Evolutionary conservation across 2,797 vertebrate species (phyloP).

Genomic region (Parauchenoglanis ngamensis): DNA sequence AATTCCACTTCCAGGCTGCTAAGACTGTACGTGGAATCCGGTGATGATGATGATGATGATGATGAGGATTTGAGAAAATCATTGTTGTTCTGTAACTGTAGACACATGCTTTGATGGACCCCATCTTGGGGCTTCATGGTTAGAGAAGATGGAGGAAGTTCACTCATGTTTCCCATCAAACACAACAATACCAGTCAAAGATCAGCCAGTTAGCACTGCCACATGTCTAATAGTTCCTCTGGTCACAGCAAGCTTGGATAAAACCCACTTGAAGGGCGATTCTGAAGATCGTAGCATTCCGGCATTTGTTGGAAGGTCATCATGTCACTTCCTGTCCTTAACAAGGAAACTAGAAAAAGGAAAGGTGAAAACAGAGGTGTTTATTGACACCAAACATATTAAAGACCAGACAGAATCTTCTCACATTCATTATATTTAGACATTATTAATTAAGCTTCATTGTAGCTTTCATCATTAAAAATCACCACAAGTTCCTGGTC

Average conservation of each 20-base stretch:
- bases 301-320: neutral
- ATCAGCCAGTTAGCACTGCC: constrained; percentile 7
- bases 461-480: neutral
- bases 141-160: constrained; percentile 41
- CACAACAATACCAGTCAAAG: constrained; percentile 18
- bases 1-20: constrained; percentile 68
- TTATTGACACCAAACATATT: neutral
- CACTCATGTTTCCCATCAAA: constrained; percentile 62
- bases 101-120: constrained; percentile 65
- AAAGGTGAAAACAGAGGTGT: neutral
- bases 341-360: neutral
- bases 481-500: neutral
- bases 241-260: neutral
- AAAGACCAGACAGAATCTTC: neutral
- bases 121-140: constrained; percentile 42
- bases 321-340: neutral
- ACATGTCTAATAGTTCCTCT: constrained; percentile 17
- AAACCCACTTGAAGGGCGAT: neutral
- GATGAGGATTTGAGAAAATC: constrained; percentile 66
- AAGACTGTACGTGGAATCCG: constrained; percentile 64
- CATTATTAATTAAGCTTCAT: neutral
- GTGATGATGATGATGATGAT: constrained; percentile 60
- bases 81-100: constrained; percentile 77
- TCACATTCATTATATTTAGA: neutral
- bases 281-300: neutral